Evolutionary conservation across 23 tunicate genomes (phyloP), one percentile per base, ranked within the genome.

Genomic region (Styela clava): DNA sequence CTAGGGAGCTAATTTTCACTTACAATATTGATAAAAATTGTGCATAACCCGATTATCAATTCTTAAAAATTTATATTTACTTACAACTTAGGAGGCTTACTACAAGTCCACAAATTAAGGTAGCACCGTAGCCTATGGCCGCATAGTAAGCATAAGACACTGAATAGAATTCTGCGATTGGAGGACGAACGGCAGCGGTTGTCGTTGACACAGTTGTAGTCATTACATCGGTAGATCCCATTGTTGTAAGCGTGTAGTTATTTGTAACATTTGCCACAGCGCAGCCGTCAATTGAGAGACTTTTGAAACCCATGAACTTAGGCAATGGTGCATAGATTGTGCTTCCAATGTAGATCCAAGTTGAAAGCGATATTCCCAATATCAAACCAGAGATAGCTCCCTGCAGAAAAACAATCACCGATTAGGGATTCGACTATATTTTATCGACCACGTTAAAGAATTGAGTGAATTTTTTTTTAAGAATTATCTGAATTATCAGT

Each of bases 131-230:
- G 1, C 95, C 95, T 22, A 89, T 68, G 65, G 85, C 74, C 25
- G 89, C 74, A 78, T 89, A 89, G 83, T 89, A 89, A 1, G 83
- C 82, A 61, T 89, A 89, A 0, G 95, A 84, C 27, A 89, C 62
- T 1, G 79, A 79, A 63, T 89, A 89, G 2, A 89, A 28, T 31
- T 85, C 86, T 0, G 88, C 86, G 29, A 89, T 81, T 65, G 78
- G 83, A 22, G 89, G 89, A 3, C 31, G 37, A 32, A 12, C 83
- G 22, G 52, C 44, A 3, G 79, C 31, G 1, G 68, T 30, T 9
- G 85, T 76, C 35, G 37, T 24, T 3, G 5, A 28, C 9, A 31
- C 22, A 9, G 89, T 31, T 31, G 88, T 74, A 9, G 61, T 78
- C 20, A 77, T n/a, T 30, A 23, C 19, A 22, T 24, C 22, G 21